A percentile compares a stretch with the other conserved stretches of the same genome.
phyloP scores from a whole-genome alignment of 2,797 vertebrate species.

The Micromesistius poutassou region DNA sequence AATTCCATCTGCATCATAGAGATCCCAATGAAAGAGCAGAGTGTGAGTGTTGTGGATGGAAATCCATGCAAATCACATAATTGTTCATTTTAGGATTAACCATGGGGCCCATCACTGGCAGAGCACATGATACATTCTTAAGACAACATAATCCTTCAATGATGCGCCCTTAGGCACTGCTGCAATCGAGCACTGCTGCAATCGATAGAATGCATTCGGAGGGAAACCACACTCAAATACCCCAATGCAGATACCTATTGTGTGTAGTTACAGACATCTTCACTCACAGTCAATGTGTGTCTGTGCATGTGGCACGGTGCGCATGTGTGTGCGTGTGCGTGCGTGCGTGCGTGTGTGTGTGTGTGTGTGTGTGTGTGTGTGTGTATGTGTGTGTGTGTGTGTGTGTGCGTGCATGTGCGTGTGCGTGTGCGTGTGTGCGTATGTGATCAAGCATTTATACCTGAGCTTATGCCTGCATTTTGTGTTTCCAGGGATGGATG shows the following conservation, averaged over 20 bases:
- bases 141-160: background rate
- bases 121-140: background rate
- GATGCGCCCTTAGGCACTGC: background rate
- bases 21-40: background rate
- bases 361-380: slow-evolving; percentile 8
- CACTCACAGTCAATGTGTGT: slow-evolving; percentile 6
- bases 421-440: slow-evolving; percentile 15
- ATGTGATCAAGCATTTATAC: slow-evolving; percentile 29
- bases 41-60: background rate
- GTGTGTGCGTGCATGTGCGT: slow-evolving; percentile 5
- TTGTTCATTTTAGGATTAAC: background rate
- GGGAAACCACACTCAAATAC: background rate
- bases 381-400: slow-evolving; percentile 15
- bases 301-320: background rate
- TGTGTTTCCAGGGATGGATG: background rate
- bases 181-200: too few relatives aligned
- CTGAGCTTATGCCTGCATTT: background rate
- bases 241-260: background rate
- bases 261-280: slow-evolving; percentile 11
- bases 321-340: slow-evolving; percentile 1
- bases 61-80: background rate
- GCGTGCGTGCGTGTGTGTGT: slow-evolving; percentile 23
- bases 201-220: background rate
- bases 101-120: too few relatives aligned
- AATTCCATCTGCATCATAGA: background rate